These are phyloP conservation scores for Polydrusus pterygomalis DNA, from an alignment of 2,888 invertebrate genomes.

Conservation along the genomic window DNA sequence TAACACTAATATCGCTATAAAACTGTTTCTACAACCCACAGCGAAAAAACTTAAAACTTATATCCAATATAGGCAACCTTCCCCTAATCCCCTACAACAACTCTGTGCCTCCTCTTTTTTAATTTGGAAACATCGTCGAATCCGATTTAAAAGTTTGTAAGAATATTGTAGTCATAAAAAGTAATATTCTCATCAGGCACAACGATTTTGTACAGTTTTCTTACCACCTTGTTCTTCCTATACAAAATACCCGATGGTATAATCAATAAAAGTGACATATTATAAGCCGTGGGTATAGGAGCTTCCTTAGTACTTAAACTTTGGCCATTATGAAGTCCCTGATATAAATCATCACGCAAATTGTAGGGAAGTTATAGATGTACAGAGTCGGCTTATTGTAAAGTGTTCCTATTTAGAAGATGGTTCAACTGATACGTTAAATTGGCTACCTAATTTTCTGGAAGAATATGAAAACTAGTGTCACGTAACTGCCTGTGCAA, in stretches of 20 bases:
- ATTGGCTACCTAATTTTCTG: not conserved
- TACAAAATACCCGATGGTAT: conserved; percentile 19
- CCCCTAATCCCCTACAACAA: too few relatives aligned
- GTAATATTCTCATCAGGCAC: too few relatives aligned
- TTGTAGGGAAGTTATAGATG: conserved; percentile 5
- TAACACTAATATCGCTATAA: too few relatives aligned
- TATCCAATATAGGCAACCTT: too few relatives aligned
- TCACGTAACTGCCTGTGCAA: not conserved
- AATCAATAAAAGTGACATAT: conserved; percentile 47
- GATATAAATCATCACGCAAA: conserved; percentile 37
- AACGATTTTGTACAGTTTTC: not conserved
- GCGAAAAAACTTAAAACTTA: too few relatives aligned
- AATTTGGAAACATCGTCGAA: too few relatives aligned
- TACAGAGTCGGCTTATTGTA: not conserved
- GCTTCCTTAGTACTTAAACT: conserved; percentile 38
- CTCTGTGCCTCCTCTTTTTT: too few relatives aligned
- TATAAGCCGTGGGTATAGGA: conserved; percentile 32
- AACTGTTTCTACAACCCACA: too few relatives aligned
- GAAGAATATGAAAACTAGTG: not conserved
- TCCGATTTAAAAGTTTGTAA: too few relatives aligned
- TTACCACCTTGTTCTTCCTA: conserved; percentile 4
- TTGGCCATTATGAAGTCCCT: conserved; percentile 35
- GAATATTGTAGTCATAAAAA: too few relatives aligned
- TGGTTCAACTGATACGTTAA: not conserved
- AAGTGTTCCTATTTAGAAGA: not conserved